These are phyloP conservation scores for Epinotia ramella DNA, from an alignment of 2,888 invertebrate species.

Conservation along the genomic window DNA sequence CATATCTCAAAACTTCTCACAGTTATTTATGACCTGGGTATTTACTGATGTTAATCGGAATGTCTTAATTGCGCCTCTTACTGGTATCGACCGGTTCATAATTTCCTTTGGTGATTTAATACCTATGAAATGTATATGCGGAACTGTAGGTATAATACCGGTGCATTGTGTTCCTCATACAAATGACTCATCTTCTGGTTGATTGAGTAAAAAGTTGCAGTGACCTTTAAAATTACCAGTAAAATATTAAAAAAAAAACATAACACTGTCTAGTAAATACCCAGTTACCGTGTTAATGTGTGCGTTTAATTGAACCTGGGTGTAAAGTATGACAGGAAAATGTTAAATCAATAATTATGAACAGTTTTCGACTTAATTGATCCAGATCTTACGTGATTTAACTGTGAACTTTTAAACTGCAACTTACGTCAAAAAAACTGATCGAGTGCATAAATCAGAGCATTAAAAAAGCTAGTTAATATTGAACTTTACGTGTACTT, in stretches of 20 bases:
- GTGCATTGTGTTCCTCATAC: background rate
- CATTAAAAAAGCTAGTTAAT: conserved; percentile 45
- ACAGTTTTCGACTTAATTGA: conserved; percentile 17
- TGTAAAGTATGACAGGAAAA: conserved; percentile 5
- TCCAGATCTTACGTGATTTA: conserved; percentile 11
- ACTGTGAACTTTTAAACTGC: conserved; percentile 26
- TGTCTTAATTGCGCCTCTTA: conserved; percentile 42
- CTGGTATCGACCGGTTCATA: conserved; percentile 21
- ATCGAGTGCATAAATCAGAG: conserved; percentile 39
- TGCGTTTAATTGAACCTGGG: background rate
- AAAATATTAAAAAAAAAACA: background rate
- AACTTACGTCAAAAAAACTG: conserved; percentile 28
- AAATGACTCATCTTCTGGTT: conserved; percentile 26
- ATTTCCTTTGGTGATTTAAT: conserved; percentile 35
- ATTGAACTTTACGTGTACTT: conserved; percentile 42
- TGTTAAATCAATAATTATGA: conserved; percentile 2
- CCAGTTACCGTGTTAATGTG: background rate
- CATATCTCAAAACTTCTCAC: conserved; percentile 27
- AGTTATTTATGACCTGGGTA: conserved; percentile 41
- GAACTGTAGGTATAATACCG: conserved; percentile 24
- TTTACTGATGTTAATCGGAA: conserved; percentile 42
- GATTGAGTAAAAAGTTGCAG: conserved; percentile 3
- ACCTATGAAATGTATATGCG: conserved; percentile 38
- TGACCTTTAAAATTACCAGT: conserved; percentile 17
- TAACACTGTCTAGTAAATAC: background rate